Conservation (phyloP, 2,113 vertebrate genomes). For the Zapus hudsonius region DNA sequence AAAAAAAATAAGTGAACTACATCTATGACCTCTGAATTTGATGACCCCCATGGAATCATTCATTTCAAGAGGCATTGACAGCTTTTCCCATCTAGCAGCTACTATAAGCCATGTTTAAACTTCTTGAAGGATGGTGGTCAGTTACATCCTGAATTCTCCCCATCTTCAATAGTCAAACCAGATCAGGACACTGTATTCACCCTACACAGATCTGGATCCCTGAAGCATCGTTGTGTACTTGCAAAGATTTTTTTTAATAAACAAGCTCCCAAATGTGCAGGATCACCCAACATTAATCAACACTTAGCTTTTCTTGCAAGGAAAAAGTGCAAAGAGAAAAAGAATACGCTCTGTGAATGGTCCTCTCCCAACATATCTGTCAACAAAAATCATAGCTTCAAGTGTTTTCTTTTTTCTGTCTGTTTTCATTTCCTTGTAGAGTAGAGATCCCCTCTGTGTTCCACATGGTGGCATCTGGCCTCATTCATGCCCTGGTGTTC, state of each 20-base stretch:
- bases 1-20: conserved; percentile 45
- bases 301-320: background rate
- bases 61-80: background rate
- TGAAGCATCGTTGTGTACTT: background rate
- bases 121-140: background rate
- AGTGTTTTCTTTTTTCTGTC: background rate
- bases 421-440: conserved; percentile 78
- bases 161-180: background rate
- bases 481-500: conserved; percentile 89
- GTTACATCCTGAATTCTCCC: background rate
- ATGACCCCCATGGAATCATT: background rate
- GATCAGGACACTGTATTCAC: background rate
- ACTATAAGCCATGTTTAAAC: background rate
- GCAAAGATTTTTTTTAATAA: background rate
- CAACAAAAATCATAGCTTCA: conserved; percentile 18
- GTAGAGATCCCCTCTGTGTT: conserved; percentile 91
- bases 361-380: background rate
- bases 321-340: background rate
- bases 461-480: conserved; percentile 86
- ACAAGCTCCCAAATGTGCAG: background rate
- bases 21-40: background rate
- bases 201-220: background rate
- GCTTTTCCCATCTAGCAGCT: background rate
- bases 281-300: background rate
- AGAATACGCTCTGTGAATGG: background rate